Percentiles rank a stretch among this genome's conserved stretches.
These are phyloP conservation scores for Lithodes maja DNA, from an alignment of 2,888 invertebrate species.

Conservation along the genomic window DNA sequence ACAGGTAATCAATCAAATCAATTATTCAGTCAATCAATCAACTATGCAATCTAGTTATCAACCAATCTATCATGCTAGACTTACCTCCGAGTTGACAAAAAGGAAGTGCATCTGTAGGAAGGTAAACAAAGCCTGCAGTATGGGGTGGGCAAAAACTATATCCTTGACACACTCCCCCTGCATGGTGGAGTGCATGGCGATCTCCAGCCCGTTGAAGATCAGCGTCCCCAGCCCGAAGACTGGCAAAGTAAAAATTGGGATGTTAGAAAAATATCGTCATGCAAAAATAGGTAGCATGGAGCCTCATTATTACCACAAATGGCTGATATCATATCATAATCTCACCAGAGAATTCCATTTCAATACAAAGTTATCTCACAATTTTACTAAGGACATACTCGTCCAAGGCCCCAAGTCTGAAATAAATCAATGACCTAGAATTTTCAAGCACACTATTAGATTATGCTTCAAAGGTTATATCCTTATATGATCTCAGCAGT, in stretches of 20 bases:
- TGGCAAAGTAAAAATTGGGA: slow-evolving; percentile 71
- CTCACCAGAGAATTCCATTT: no score
- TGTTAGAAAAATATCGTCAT: background rate
- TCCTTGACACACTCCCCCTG: slow-evolving; percentile 73
- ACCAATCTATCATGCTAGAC: background rate
- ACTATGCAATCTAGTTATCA: background rate
- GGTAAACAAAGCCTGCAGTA: slow-evolving; percentile 78
- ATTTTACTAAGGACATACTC: no score
- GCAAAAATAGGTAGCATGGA: no score
- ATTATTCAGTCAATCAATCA: background rate
- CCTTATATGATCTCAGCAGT: no score
- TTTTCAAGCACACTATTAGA: no score
- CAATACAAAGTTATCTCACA: no score
- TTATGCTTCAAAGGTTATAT: no score
- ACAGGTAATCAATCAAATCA: no score
- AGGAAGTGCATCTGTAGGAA: slow-evolving; percentile 79
- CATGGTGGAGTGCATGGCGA: slow-evolving; percentile 79
- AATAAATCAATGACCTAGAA: no score
- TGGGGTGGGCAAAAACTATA: slow-evolving; percentile 78
- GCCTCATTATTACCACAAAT: no score
- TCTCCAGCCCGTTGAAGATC: slow-evolving; percentile 78
- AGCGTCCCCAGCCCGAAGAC: slow-evolving; percentile 78
- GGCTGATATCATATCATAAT: no score
- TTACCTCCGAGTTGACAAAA: slow-evolving; percentile 79
- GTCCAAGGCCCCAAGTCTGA: no score